These are phyloP conservation scores for Labrus mixtus DNA, from an alignment of 2,113 vertebrate species.

Conservation along the genomic window DNA sequence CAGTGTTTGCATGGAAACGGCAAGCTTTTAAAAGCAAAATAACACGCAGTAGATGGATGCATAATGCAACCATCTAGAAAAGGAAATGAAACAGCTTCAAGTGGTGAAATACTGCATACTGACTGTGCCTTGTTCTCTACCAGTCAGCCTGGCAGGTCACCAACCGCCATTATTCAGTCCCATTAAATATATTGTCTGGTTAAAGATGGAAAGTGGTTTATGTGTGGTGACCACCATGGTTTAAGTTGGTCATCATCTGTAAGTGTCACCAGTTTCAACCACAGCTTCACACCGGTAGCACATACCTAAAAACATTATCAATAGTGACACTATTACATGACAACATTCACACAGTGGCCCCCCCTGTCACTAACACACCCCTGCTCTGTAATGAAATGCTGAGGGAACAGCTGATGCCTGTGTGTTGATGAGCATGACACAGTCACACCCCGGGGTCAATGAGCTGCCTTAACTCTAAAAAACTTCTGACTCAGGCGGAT, in stretches of 20 bases:
- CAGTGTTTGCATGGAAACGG: neutral
- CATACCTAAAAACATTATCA: neutral
- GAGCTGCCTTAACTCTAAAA: constrained; percentile 12
- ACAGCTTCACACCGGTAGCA: neutral
- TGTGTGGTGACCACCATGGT: constrained; percentile 1
- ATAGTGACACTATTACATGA: neutral
- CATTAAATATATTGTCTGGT: constrained; percentile 11
- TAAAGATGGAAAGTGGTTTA: constrained; percentile 10
- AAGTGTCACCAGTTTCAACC: neutral
- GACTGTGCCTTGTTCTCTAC: neutral
- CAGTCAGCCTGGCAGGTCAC: neutral
- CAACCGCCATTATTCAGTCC: neutral
- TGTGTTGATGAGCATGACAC: constrained; percentile 32
- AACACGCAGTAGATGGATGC: constrained; percentile 3
- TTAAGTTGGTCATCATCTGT: neutral
- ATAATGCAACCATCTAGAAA: constrained; percentile 6
- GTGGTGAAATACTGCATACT: neutral
- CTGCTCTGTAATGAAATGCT: neutral
- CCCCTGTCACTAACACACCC: neutral
- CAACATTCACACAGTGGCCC: neutral
- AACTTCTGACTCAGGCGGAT: constrained; percentile 34
- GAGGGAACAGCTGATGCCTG: constrained; percentile 11
- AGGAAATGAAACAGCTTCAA: constrained; percentile 19
- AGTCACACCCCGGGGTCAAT: constrained; percentile 31
- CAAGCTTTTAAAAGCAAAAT: constrained; percentile 3